phyloP scores from a whole-genome alignment of 2,113 vertebrate species.

The Edolisoma coerulescens region DNA sequence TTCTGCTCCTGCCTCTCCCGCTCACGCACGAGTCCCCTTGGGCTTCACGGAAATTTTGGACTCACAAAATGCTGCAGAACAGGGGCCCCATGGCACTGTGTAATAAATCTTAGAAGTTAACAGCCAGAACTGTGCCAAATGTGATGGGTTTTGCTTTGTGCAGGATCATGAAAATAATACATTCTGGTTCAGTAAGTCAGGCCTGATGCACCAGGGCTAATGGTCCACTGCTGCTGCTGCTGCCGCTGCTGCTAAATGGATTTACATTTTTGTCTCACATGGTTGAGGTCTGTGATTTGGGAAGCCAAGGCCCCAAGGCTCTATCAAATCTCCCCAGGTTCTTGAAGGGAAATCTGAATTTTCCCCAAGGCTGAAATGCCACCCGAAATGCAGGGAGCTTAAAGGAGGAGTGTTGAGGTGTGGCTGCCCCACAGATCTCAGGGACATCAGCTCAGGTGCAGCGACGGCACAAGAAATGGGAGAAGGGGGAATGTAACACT shows the following conservation, averaged over 20 bases:
- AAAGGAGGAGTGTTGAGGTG: not conserved
- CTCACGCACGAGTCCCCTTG: not conserved
- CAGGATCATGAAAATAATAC: conserved; percentile 50
- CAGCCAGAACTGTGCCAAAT: conserved; percentile 64
- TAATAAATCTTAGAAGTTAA: conserved; percentile 61
- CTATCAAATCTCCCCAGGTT: not conserved
- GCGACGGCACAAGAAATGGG: not conserved
- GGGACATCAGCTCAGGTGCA: not conserved
- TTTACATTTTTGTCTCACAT: not conserved
- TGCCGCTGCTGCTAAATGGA: not conserved
- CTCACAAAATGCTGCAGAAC: conserved; percentile 44
- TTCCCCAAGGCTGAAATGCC: not conserved
- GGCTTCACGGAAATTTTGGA: conserved; percentile 42
- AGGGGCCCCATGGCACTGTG: conserved; percentile 47
- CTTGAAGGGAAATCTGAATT: not conserved
- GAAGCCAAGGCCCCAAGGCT: not conserved
- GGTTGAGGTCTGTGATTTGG: not conserved
- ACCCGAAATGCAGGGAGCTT: not conserved
- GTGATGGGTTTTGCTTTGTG: conserved; percentile 53
- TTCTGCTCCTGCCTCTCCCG: conserved; percentile 22
- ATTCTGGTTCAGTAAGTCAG: conserved; percentile 29
- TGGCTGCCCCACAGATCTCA: not conserved
- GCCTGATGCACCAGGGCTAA: conserved; percentile 24
- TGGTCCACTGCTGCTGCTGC: conserved; percentile 9
- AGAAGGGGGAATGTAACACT: not conserved